These are phyloP conservation scores for Nebria ingens DNA, from an alignment of 1,140 invertebrate genomes.

Conservation along the genomic window DNA sequence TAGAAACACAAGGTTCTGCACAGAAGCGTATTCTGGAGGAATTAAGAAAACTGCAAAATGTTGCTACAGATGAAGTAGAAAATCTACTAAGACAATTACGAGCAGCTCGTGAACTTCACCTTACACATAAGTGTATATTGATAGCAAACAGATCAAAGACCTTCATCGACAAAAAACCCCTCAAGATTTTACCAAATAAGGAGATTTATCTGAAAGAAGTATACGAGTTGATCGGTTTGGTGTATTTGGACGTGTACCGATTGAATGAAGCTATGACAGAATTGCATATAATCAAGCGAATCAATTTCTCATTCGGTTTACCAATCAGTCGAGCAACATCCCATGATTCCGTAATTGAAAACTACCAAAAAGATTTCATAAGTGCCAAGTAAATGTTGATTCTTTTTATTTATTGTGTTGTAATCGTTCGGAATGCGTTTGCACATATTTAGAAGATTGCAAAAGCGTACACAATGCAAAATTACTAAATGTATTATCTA, in stretches of 20 bases:
- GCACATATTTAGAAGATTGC: too few species aligned
- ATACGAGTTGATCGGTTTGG: constrained; percentile 23
- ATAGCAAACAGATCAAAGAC: constrained; percentile 35
- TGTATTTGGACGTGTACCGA: constrained; percentile 24
- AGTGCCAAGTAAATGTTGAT: constrained; percentile 27
- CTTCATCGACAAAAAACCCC: constrained; percentile 26
- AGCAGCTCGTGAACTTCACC: constrained; percentile 33
- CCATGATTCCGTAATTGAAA: constrained; percentile 26
- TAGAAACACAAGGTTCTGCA: constrained; percentile 36
- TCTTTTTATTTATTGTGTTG: neutral
- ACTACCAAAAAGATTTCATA: constrained; percentile 24
- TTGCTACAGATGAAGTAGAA: constrained; percentile 36
- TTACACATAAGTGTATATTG: constrained; percentile 37
- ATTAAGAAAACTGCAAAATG: constrained; percentile 34
- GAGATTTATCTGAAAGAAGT: constrained; percentile 24
- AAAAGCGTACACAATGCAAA: too few species aligned
- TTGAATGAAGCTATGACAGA: constrained; percentile 21
- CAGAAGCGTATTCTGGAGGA: constrained; percentile 36
- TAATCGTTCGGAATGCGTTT: too few species aligned
- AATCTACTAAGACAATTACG: constrained; percentile 33
- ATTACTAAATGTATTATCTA: neutral
- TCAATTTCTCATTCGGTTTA: constrained; percentile 25
- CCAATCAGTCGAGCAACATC: constrained; percentile 25
- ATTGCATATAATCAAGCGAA: constrained; percentile 23
- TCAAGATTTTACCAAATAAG: constrained; percentile 25